Conservation (phyloP, 2,113 vertebrate genomes). For the Machaerirhynchus nigripectus region DNA sequence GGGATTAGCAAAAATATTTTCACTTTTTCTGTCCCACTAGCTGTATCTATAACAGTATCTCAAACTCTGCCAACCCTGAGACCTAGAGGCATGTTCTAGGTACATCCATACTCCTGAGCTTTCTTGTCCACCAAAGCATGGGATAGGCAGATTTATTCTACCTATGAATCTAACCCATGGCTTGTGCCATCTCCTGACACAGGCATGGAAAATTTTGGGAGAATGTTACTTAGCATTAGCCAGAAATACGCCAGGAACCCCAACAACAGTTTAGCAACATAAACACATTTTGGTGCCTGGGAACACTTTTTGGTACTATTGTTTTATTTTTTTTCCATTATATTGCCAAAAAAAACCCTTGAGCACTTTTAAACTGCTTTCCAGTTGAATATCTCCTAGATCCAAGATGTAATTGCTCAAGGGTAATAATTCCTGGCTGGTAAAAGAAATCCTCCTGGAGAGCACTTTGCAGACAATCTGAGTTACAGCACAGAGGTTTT, state of each 20-base stretch:
- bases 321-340: background rate
- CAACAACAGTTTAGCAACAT: background rate
- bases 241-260: background rate
- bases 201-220: background rate
- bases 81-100: background rate
- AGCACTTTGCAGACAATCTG: background rate
- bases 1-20: background rate
- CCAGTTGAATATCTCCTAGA: background rate
- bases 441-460: background rate
- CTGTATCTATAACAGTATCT: background rate
- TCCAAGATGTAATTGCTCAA: background rate
- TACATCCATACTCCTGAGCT: background rate
- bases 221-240: background rate
- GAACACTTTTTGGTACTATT: background rate
- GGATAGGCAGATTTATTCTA: background rate
- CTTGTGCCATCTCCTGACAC: background rate
- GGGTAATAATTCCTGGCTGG: background rate
- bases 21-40: background rate
- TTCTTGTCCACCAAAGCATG: background rate
- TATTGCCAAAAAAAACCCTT: background rate
- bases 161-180: background rate
- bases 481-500: background rate
- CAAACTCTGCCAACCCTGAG: background rate
- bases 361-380: background rate
- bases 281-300: background rate